Evolutionary conservation across 2,113 vertebrate genomes (phyloP).

Genomic region (Indicator maculatus): DNA sequence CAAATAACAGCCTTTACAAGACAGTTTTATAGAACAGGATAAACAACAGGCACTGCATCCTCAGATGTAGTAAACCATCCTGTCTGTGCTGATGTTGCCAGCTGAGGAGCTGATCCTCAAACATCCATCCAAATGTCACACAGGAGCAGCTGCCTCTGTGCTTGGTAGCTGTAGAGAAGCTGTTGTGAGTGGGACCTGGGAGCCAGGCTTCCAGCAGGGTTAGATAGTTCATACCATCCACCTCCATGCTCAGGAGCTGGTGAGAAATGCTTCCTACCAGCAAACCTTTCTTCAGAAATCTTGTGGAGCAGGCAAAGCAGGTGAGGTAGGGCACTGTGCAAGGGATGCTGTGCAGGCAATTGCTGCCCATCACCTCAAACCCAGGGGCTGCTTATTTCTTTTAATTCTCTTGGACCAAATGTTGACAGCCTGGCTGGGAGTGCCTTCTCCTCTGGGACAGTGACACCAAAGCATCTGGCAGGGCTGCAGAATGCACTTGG

Average conservation of each 20-base stretch:
- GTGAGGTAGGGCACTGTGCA: not conserved
- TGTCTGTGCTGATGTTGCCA: not conserved
- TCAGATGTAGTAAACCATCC: not conserved
- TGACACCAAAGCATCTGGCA: not conserved
- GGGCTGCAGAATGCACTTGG: not conserved
- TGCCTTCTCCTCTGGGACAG: not conserved
- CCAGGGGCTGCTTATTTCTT: not conserved
- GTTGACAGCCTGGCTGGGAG: not conserved
- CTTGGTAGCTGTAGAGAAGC: not conserved
- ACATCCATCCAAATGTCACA: not conserved
- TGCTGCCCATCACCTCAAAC: not conserved
- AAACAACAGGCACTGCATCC: constrained; percentile 5
- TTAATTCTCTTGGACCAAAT: not conserved
- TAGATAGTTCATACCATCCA: not conserved
- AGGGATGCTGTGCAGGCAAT: not conserved
- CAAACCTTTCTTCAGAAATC: not conserved
- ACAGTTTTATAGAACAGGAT: constrained; percentile 34
- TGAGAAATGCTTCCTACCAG: not conserved
- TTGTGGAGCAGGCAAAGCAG: not conserved
- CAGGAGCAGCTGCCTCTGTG: not conserved
- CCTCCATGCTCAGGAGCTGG: not conserved
- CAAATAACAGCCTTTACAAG: constrained; percentile 6
- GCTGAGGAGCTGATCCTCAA: not conserved
- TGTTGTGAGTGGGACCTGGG: rapidly evolving
- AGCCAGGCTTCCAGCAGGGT: rapidly evolving